These are phyloP conservation scores for Bombus consobrinus DNA, from an alignment of 1,140 invertebrate genomes.

Conservation along the genomic window DNA sequence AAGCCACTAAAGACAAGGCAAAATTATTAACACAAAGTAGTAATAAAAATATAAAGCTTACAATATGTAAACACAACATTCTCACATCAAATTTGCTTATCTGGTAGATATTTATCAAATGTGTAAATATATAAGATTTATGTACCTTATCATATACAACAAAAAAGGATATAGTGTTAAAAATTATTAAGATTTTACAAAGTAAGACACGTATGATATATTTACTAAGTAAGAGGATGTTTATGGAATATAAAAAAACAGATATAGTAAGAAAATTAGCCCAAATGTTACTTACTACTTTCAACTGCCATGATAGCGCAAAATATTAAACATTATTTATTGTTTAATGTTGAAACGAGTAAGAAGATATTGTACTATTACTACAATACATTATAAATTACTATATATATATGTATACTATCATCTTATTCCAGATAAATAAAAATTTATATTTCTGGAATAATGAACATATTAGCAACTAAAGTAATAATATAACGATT, in stretches of 20 bases:
- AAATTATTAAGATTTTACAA: constrained; percentile 22
- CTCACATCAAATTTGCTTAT: constrained; percentile 1
- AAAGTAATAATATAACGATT: constrained; percentile 8
- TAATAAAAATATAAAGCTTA: constrained; percentile 40
- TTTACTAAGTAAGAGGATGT: not conserved
- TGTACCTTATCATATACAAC: not conserved
- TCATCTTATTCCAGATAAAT: constrained; percentile 20
- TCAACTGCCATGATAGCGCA: constrained; percentile 77
- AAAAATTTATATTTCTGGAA: not conserved
- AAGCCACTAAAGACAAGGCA: constrained; percentile 49
- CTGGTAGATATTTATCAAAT: not conserved
- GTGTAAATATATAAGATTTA: not conserved
- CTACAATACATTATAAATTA: constrained; percentile 10
- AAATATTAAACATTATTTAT: constrained; percentile 70
- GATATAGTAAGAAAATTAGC: constrained; percentile 33
- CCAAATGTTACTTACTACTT: constrained; percentile 77
- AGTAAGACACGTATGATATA: constrained; percentile 1
- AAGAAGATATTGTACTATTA: constrained; percentile 14
- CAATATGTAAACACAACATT: constrained; percentile 26
- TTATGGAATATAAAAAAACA: not conserved
- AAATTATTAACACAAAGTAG: constrained; percentile 32
- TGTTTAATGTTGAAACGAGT: constrained; percentile 38
- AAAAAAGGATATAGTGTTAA: not conserved
- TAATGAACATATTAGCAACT: not conserved
- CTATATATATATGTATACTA: constrained; percentile 20